Evolutionary conservation across 2,797 vertebrate species (phyloP).

Genomic region (Rhinoraja longicauda): DNA sequence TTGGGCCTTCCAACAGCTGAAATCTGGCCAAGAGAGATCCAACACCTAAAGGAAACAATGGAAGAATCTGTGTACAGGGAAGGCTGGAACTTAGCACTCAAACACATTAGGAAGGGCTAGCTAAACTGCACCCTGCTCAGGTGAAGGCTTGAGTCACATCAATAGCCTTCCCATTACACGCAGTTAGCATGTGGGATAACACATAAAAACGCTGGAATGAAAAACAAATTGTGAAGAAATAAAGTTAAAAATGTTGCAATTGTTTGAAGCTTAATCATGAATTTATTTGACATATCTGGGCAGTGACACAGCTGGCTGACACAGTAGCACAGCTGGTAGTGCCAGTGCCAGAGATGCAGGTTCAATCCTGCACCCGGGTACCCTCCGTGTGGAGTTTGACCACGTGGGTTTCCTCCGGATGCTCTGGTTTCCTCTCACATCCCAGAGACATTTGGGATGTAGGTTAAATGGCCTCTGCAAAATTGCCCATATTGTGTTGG

Average conservation of each 20-base stretch:
- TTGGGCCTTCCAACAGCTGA: slow-evolving; percentile 78
- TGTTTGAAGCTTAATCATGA: not conserved
- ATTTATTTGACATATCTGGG: not conserved
- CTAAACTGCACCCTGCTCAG: not conserved
- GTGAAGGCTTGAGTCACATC: not conserved
- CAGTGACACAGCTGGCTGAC: too few species aligned
- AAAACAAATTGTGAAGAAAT: not conserved
- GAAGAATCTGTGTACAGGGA: not conserved
- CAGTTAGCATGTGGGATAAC: not conserved
- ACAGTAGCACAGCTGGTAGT: too few species aligned
- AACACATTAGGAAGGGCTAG: not conserved
- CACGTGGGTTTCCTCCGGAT: too few species aligned
- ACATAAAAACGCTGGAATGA: not conserved
- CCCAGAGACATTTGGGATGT: too few species aligned
- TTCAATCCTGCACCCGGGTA: too few species aligned
- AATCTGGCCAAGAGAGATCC: slow-evolving; percentile 90
- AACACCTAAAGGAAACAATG: slow-evolving; percentile 63
- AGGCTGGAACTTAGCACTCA: not conserved
- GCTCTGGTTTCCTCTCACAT: too few species aligned
- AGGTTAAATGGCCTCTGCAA: too few species aligned
- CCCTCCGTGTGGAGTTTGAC: too few species aligned
- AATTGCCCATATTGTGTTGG: too few species aligned
- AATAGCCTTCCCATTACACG: not conserved
- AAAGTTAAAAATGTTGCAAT: not conserved
- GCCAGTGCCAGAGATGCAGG: too few species aligned